Conservation (phyloP, 2,888 invertebrate species). For the Phalera bucephala region DNA sequence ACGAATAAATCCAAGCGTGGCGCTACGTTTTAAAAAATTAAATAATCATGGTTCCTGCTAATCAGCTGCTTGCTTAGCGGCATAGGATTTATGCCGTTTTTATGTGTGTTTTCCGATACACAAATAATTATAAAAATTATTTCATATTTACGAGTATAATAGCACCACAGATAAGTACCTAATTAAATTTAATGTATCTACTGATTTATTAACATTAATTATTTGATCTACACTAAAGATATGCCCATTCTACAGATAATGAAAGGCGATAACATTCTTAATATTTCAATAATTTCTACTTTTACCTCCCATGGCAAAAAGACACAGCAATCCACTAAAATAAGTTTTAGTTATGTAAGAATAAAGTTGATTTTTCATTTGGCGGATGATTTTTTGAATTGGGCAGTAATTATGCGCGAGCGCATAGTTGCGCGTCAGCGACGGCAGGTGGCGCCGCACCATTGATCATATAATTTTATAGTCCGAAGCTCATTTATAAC, state of each 20-base stretch:
- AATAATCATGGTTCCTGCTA: too few species aligned
- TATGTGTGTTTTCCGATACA: too few species aligned
- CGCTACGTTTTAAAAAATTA: too few species aligned
- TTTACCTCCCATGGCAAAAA: background rate
- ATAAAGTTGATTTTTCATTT: background rate
- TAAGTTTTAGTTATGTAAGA: background rate
- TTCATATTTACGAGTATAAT: too few species aligned
- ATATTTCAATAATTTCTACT: background rate
- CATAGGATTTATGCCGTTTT: too few species aligned
- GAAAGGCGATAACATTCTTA: background rate
- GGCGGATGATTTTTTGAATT: background rate
- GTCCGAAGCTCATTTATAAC: conserved; percentile 18
- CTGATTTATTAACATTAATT: background rate
- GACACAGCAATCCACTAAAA: background rate
- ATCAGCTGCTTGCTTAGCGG: too few species aligned
- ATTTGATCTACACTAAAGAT: background rate
- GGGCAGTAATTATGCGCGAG: background rate
- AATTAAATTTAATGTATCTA: too few species aligned
- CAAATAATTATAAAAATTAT: too few species aligned
- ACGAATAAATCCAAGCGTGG: too few species aligned
- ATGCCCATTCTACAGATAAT: background rate
- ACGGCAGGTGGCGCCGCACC: conserved; percentile 23
- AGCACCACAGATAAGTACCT: too few species aligned
- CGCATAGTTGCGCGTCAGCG: conserved; percentile 9
- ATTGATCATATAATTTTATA: conserved; percentile 27